Base-by-base conservation (phyloP, 2,797 vertebrate species). In the Hoplostethus mediterraneus region DNA sequence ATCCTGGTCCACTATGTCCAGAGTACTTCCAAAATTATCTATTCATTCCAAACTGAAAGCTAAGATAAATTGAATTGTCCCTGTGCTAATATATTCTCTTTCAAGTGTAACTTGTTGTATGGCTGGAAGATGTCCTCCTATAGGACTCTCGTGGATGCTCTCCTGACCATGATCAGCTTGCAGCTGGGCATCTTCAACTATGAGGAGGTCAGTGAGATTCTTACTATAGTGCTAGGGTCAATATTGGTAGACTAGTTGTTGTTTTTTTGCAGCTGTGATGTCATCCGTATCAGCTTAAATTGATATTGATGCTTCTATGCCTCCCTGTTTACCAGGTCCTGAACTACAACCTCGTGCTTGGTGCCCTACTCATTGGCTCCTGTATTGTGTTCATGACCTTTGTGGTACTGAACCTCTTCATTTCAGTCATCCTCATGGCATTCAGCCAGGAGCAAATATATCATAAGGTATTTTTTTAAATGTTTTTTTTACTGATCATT, bases 181-280 rank as follows among this genome's bases (percentile, higher is more conserved):
- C 97, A 98, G 91, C 82, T 97, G 2, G 97, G 97, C 64, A 96
- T 97, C 81, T 99, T 99, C 87, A 96, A 98, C 91, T 99, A 97
- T 0, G 90, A 95, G 8, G 95, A 98, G 96, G 98, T 98, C 91
- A 11, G 11, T 78, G 6, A 61, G 30, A 40, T 45, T 45, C 8
- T 61, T 59, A 21, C 28, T 2, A 5, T 17, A 25, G 1, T 52
- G 40, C 9, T 6, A 36, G 33, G 33, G 33, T 36, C 6, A 36
- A 36, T 36, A 36, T 36, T 36, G 1, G 28, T 28, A 28, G 28
- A 28, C 28, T 28, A 28, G 3, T 28, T 21, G 7, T 31, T 47
- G n/a, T 3, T 7, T 30, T 0, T 58, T 16, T 28, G 40, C 40
- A 12, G 49, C 30, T 45, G 16, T 2, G 3, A 13, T 36, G 3